phyloP scores from a whole-genome alignment of 2,888 invertebrate species.

The Temnothorax unifasciatus region DNA sequence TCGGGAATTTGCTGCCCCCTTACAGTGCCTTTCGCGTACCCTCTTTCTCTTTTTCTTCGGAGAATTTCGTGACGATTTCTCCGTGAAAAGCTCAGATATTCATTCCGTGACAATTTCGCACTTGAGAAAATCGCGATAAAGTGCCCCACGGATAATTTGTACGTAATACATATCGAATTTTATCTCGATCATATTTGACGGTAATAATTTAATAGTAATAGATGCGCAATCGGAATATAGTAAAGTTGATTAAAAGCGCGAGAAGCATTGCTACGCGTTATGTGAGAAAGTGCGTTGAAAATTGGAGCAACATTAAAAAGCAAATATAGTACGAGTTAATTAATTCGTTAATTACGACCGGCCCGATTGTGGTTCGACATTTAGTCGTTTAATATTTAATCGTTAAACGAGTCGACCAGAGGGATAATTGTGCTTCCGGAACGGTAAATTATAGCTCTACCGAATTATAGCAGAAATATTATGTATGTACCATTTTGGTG shows the following conservation, averaged over 20 bases:
- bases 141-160: constrained; percentile 65
- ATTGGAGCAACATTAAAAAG: constrained; percentile 40
- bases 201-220: constrained; percentile 14
- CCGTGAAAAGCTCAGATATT: constrained; percentile 41
- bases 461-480: constrained; percentile 33
- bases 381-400: constrained; percentile 48
- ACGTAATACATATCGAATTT: constrained; percentile 33
- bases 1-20: constrained; percentile 47
- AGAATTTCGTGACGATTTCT: constrained; percentile 42
- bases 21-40: not conserved
- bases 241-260: constrained; percentile 40
- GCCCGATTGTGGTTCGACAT: constrained; percentile 32
- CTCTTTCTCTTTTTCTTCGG: constrained; percentile 1
- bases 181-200: constrained; percentile 7
- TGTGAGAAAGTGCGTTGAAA: constrained; percentile 2
- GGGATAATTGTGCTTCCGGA: constrained; percentile 44
- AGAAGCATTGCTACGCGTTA: not conserved
- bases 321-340: constrained; percentile 29
- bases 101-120: constrained; percentile 53
- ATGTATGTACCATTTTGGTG: not conserved
- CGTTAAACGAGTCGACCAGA: constrained; percentile 43
- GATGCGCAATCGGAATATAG: not conserved
- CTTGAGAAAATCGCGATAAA: constrained; percentile 63
- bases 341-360: constrained; percentile 42
- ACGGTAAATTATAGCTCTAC: constrained; percentile 13